Evolutionary conservation across 2,888 invertebrate genomes (phyloP).

Genomic region (Eilema depressum): DNA sequence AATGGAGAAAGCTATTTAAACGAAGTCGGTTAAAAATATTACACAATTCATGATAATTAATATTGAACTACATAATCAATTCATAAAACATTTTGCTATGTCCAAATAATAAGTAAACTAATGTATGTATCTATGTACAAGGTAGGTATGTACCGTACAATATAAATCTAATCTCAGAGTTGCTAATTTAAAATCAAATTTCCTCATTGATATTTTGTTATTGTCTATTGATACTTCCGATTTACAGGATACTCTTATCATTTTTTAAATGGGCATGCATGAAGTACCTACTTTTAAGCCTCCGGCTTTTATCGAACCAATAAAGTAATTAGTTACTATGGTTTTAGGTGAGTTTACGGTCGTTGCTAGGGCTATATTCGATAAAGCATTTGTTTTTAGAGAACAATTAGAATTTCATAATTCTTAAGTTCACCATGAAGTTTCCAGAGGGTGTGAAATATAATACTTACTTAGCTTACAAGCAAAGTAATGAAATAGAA

Average conservation of each 20-base stretch:
- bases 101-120: too few species aligned
- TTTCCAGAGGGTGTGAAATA: slow-evolving; percentile 74
- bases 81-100: too few species aligned
- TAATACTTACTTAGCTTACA: slow-evolving; percentile 79
- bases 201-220: background rate
- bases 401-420: background rate
- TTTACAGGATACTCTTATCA: background rate
- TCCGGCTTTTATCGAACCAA: background rate
- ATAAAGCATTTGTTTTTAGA: background rate
- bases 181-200: background rate
- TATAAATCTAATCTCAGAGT: background rate
- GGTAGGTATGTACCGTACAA: too few species aligned
- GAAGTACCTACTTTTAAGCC: background rate
- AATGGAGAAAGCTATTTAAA: too few species aligned
- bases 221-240: background rate
- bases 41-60: too few species aligned
- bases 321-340: slow-evolving; percentile 32
- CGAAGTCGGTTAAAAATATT: too few species aligned
- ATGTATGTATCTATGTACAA: too few species aligned
- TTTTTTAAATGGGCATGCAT: background rate
- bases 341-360: slow-evolving; percentile 10
- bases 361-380: slow-evolving; percentile 22
- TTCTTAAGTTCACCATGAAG: slow-evolving; percentile 54
- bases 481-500: slow-evolving; percentile 72
- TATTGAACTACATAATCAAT: too few species aligned